Conservation (phyloP, 2,888 invertebrate genomes). For the Troilus luridus region DNA sequence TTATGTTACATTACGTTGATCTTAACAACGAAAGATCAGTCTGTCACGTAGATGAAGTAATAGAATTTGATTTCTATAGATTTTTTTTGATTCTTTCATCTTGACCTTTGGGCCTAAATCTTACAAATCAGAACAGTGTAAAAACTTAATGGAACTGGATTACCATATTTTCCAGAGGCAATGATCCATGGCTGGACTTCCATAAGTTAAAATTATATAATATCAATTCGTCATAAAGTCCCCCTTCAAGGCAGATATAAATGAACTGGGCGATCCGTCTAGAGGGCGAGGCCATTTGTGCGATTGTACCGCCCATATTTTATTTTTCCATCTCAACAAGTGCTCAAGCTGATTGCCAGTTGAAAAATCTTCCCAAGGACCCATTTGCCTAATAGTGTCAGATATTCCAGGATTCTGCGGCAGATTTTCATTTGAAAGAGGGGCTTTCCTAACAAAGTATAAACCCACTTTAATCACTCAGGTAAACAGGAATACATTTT, state of each 20-base stretch:
- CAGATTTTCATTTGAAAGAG: background rate
- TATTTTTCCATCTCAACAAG: conserved; percentile 49
- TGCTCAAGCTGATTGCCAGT: conserved; percentile 18
- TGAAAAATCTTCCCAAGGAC: background rate
- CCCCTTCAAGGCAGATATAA: background rate
- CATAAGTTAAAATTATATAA: background rate
- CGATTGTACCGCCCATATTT: background rate
- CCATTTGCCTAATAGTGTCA: conserved; percentile 11
- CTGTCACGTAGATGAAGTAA: too few species aligned
- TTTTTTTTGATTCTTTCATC: too few species aligned
- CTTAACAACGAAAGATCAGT: too few species aligned
- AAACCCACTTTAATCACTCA: too few species aligned
- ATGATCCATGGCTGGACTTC: background rate
- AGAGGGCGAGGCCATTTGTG: background rate
- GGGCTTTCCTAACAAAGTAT: too few species aligned
- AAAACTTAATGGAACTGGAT: background rate
- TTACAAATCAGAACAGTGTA: background rate
- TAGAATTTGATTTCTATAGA: too few species aligned
- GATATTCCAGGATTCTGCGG: background rate
- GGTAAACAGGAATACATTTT: too few species aligned
- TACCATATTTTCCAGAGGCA: background rate
- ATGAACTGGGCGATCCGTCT: background rate
- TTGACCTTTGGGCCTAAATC: too few species aligned
- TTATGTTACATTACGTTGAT: too few species aligned
- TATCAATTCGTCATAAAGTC: background rate